Conservation (phyloP, 30 jellyfish, hydroid and myxozoan species). For the Cassiopea xamachana region DNA sequence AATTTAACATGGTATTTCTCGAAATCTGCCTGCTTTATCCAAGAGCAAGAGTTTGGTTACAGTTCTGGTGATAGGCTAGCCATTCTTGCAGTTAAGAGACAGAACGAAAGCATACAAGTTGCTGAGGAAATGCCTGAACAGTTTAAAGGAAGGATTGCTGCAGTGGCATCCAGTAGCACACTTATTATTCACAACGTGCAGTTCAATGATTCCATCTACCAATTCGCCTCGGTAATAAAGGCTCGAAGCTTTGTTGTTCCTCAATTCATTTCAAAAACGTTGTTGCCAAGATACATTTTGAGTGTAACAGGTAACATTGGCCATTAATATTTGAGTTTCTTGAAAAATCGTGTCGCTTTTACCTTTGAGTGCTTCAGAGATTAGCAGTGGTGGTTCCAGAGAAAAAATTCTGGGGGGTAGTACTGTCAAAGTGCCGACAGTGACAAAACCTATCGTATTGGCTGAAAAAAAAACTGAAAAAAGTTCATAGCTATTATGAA, state of each 20-base stretch:
- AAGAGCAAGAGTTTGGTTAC: not conserved
- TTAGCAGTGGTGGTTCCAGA: not conserved
- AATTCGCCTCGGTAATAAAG: not conserved
- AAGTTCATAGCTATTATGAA: too few relatives aligned
- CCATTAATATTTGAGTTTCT: not conserved
- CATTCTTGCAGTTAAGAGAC: not conserved
- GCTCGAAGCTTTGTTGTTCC: not conserved
- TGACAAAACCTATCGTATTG: too few relatives aligned
- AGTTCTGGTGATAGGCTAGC: not conserved
- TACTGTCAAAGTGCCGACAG: too few relatives aligned
- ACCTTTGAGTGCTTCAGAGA: not conserved
- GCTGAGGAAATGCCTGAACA: not conserved
- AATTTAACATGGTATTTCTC: not conserved
- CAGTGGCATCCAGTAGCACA: not conserved
- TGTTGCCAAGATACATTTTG: not conserved
- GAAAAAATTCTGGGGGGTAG: too few relatives aligned
- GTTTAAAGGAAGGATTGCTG: not conserved
- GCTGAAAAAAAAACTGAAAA: too few relatives aligned
- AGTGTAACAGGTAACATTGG: not conserved
- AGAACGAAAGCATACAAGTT: not conserved
- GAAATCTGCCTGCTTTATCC: not conserved
- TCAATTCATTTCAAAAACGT: not conserved
- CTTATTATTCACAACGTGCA: not conserved
- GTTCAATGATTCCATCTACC: constrained; percentile 6
- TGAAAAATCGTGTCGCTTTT: not conserved